These are phyloP conservation scores for Mormyrops attenuatus DNA, from an alignment of 2,797 vertebrate species.

Conservation along the genomic window DNA sequence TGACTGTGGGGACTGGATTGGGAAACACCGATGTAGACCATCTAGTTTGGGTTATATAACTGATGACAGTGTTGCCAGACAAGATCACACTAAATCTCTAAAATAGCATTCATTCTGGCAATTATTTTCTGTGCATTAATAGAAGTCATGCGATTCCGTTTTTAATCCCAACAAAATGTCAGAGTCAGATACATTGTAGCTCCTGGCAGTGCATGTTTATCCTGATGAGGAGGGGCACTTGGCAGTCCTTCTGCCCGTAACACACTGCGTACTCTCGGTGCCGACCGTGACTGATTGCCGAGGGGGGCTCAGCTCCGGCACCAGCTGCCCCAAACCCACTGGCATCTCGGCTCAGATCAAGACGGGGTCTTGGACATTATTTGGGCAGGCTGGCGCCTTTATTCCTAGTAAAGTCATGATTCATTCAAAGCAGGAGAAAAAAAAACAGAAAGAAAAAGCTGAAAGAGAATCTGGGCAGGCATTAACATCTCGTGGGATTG, in stretches of 20 bases:
- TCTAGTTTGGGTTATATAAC: not conserved
- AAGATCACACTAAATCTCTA: not conserved
- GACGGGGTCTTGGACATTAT: not conserved
- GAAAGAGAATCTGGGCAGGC: not conserved
- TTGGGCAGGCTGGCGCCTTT: not conserved
- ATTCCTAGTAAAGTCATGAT: not conserved
- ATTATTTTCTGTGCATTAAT: not conserved
- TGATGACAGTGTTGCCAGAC: not conserved
- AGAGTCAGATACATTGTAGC: not conserved
- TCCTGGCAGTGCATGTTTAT: not conserved
- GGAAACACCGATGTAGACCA: not conserved
- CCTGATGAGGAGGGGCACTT: not conserved
- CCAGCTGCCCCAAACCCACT: not conserved
- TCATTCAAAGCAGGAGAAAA: not conserved
- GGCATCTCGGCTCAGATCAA: not conserved
- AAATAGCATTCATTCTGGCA: not conserved
- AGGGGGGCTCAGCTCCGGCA: not conserved
- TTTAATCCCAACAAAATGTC: not conserved
- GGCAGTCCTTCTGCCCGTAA: not conserved
- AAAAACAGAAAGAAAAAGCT: not conserved
- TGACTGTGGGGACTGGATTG: not conserved
- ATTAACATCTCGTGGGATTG: not conserved
- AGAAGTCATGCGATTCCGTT: not conserved
- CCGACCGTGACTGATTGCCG: not conserved
- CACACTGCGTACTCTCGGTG: not conserved